Base-by-base conservation (phyloP, 2,888 invertebrate genomes). In the Sarcophaga caerulescens region DNA sequence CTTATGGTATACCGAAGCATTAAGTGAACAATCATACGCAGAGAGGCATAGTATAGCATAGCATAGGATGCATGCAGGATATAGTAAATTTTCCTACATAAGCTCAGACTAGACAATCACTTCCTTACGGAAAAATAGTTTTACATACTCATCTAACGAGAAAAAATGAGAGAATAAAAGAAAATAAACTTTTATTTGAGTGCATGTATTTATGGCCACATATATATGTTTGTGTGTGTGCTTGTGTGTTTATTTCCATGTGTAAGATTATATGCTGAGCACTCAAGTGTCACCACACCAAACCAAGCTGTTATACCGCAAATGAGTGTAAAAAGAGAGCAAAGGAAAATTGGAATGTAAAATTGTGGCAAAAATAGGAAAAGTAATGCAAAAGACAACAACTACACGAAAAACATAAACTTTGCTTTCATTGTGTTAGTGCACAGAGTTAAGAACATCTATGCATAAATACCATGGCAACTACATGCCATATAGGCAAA, bases 241-340 rank as follows among this genome's bases (percentile, higher is more conserved):
- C 19, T 19, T 17, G 19, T 59, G 17, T 60, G 10, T 60, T 2
- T 19, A 8, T 21, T 10, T 35, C 0, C 35, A 60, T 90, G 88
- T 52, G 87, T 88, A 88, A 88, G 71, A 66, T 86, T 90, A 89
- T 89, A 88, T 90, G 89, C 90, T 78, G 86, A 85, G 83, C 85
- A 85, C 87, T 88, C 87, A 88, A 88, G 85, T 88, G 88, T 86
- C 88, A 88, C 85, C 86, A 84, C 84, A 77, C 83, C 74, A 85
- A 76, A 70, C 77, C 81, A 81, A 86, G 84, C 86, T 86, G 86
- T 86, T 86, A 86, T 84, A 85, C 88, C 86, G 85, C 88, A 88
- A 88, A 88, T 88, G 88, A 87, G 87, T 74, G 87, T 84, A 78
- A 86, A 87, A 87, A 83, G 77, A 79, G 71, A 81, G 81, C 47